Percentiles rank a stretch among this genome's conserved stretches.
Evolutionary conservation across 2,888 invertebrate species (phyloP).

Genomic region (Patella depressa): DNA sequence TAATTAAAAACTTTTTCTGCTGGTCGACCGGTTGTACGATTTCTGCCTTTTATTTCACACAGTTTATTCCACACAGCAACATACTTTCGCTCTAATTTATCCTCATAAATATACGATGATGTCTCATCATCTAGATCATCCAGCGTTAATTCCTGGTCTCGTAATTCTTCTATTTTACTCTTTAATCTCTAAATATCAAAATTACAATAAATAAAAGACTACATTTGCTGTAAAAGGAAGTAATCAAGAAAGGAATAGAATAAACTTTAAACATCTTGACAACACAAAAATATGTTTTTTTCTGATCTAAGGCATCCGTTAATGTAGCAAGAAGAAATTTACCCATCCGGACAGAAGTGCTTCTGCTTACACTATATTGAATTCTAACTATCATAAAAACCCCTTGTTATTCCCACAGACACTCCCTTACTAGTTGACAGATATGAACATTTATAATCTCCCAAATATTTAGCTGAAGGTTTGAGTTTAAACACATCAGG

Average conservation of each 20-base stretch:
- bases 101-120: slow-evolving; percentile 81
- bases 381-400: no score
- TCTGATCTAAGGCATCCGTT: no score
- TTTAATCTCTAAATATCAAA: slow-evolving; percentile 74
- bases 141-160: slow-evolving; percentile 77
- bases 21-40: slow-evolving; percentile 57
- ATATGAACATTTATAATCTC: no score
- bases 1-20: slow-evolving; percentile 60
- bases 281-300: not conserved
- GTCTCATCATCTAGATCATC: slow-evolving; percentile 81
- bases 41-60: slow-evolving; percentile 74
- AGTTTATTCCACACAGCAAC: slow-evolving; percentile 70
- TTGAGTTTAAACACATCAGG: no score
- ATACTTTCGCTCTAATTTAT: slow-evolving; percentile 74
- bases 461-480: no score
- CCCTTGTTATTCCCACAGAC: no score
- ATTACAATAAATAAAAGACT: not conserved
- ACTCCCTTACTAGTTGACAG: no score
- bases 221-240: not conserved
- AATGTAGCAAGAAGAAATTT: no score
- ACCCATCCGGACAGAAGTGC: no score
- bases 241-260: not conserved
- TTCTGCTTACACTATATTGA: no score
- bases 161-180: slow-evolving; percentile 79
- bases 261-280: not conserved